Base-by-base conservation (phyloP, 2,888 invertebrate genomes). In the Siphonodentalium dalli region DNA sequence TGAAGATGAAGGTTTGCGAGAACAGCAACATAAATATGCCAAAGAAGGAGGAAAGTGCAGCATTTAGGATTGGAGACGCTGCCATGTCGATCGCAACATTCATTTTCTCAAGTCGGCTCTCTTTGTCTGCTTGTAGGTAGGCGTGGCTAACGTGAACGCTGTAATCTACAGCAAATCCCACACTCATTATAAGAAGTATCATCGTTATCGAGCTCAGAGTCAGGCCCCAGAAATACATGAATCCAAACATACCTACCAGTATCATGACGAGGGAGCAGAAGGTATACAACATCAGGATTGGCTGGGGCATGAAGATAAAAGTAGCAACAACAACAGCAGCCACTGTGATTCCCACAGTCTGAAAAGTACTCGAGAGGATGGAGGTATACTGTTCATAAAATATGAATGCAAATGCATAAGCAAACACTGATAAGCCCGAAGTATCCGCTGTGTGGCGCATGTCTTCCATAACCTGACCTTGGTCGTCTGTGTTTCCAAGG, bases 401-500 rank as follows among this genome's bases (percentile, higher is more conserved):
- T 13, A 73, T 58, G 43, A 71, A 74, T 23, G 59, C 34, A 2
- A 66, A 61, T 13, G 63, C 52, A 39, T 62, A 72, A 2, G 65
- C 65, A 37, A 65, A 55, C 2, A 63, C 53, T 6, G 63, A 50
- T 3, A 71, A 31, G 5, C 52, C 49, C 11, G 63, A 65, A 18
- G 53, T 50, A 15, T 56, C 43, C 3, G 65, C 61, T 0, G 70
- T 23, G 20, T 65, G 48, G 26, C 72, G 49, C 58, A 71, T 58
- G 18, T 45, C 24, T 23, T 61, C 23, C 66, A 74, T 70, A 33
- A 68, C 53, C 8, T 62, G 29, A 0, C 66, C 71, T 38, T 73
- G 69, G 8, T 54, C 38, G 24, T 53, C 54, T 6, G 93, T 92
- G 47, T 93, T 91, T 47, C 89, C 90, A 38, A 95, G 90, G 72